These are phyloP conservation scores for Paralichthys olivaceus DNA, from an alignment of 2,113 vertebrate species.

Conservation along the genomic window DNA sequence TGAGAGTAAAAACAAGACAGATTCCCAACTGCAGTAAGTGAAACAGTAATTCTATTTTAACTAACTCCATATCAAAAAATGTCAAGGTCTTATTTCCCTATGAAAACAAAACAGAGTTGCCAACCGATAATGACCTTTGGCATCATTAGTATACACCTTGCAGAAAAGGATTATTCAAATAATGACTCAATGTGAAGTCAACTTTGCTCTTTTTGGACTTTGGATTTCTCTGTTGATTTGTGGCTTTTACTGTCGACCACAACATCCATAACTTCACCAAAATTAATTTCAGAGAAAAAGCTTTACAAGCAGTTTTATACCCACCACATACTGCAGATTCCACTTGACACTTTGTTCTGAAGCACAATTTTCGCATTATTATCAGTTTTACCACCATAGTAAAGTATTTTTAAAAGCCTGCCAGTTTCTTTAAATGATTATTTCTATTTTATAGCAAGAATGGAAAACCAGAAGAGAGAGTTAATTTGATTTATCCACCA, in stretches of 20 bases:
- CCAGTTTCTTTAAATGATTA: neutral
- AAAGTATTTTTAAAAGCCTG: neutral
- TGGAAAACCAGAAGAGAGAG: slow-evolving; percentile 11
- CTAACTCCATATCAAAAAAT: neutral
- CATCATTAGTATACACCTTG: slow-evolving; percentile 14
- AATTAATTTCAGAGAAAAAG: slow-evolving; percentile 7
- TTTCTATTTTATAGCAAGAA: neutral
- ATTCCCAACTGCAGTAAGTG: slow-evolving; percentile 23
- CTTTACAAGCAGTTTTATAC: slow-evolving; percentile 33
- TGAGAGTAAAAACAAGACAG: slow-evolving; percentile 24
- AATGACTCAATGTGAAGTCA: slow-evolving; percentile 9
- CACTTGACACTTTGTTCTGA: neutral
- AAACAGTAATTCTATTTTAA: neutral
- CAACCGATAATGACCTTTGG: slow-evolving; percentile 26
- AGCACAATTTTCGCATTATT: neutral
- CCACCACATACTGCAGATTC: neutral
- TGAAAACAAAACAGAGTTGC: slow-evolving; percentile 1
- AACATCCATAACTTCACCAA: slow-evolving; percentile 26
- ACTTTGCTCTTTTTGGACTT: slow-evolving; percentile 24
- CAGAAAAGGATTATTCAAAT: slow-evolving; percentile 26
- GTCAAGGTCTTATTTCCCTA: slow-evolving; percentile 10
- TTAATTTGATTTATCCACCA: slow-evolving; percentile 7
- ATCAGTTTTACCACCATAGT: neutral
- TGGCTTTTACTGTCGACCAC: slow-evolving; percentile 23
- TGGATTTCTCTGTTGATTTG: neutral